Base-by-base conservation (phyloP, 2,888 invertebrate genomes). In the Drosophila hawaiiensis region DNA sequence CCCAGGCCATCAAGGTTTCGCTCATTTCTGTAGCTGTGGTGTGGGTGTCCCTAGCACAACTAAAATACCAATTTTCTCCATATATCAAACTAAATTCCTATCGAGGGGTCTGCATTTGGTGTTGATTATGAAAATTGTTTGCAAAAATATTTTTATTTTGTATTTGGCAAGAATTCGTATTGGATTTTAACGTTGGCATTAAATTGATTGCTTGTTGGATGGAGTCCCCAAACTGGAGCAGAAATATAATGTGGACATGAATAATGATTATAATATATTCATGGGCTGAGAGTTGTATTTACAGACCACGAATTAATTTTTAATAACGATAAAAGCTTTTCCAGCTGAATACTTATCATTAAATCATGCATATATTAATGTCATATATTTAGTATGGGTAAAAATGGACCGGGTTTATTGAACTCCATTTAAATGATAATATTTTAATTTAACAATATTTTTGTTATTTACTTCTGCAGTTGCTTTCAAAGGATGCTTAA, bases 51-150 rank as follows among this genome's bases (percentile, higher is more conserved):
- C 64, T 41, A 29, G 28, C 58, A 19, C 43, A 37, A 52, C 52
- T 28, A n/a, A 47, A 61, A 68, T 31, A 41, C 29, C 29, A 52
- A 65, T 59, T 62, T 76, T 53, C 19, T 22, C 16, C 66, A 63
- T 37, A 62, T 64, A 55, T 50, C 37, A 70, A 64, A 76, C 61
- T 60, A 60, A 72, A 80, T 71, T 52, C 53, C 63, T 16, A 41
- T 43, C 4, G 47, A 35, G 71, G 64, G 39, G 58, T 29, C 56
- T 39, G 53, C 35, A n/a, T 35, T 59, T 50, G 35, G 25, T 43
- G 28, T 54, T 19, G 19, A 35, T 37, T 50, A 33, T 29, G 52
- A 66, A 66, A 70, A 70, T 54, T 58, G 61, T 62, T 61, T 16
- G 39, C 39, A 31, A 6, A 62, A 62, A 76, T 62, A 65, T 65